Evolutionary conservation across 2,113 vertebrate genomes (phyloP).

Genomic region (Astur gentilis): DNA sequence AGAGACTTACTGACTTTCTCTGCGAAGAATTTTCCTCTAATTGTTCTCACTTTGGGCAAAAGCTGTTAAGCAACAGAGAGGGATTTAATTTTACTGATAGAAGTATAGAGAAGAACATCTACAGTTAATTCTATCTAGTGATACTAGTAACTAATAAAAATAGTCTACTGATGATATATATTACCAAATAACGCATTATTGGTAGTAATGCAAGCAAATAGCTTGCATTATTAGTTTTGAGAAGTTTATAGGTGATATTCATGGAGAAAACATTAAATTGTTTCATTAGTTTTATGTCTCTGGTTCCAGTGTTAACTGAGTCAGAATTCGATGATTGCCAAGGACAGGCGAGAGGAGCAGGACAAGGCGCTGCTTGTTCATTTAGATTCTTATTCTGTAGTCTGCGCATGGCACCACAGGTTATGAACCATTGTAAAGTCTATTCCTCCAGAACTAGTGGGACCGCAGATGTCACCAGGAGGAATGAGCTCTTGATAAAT

Average conservation of each 20-base stretch:
- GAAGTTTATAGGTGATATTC: not conserved
- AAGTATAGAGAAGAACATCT: not conserved
- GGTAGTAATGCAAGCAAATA: no score
- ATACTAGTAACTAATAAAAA: not conserved
- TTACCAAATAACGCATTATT: not conserved
- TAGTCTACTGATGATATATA: not conserved
- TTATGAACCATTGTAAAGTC: not conserved
- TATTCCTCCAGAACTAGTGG: not conserved
- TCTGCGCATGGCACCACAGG: not conserved
- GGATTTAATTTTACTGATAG: not conserved
- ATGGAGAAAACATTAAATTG: not conserved
- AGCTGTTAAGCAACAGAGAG: not conserved
- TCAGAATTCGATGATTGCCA: not conserved
- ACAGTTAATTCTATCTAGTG: not conserved
- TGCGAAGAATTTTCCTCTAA: not conserved
- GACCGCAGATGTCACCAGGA: not conserved
- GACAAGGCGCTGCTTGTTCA: not conserved
- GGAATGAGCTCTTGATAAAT: not conserved
- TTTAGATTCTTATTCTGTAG: constrained; percentile 5
- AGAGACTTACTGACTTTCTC: not conserved
- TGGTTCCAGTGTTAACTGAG: not conserved
- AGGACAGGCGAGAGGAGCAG: not conserved
- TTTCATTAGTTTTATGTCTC: not conserved
- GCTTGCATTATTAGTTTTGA: not conserved
- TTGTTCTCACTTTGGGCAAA: not conserved